Evolutionary conservation across 2,888 invertebrate species (phyloP), one percentile per base, ranked within the genome.

Genomic region (Diaperis boleti): DNA sequence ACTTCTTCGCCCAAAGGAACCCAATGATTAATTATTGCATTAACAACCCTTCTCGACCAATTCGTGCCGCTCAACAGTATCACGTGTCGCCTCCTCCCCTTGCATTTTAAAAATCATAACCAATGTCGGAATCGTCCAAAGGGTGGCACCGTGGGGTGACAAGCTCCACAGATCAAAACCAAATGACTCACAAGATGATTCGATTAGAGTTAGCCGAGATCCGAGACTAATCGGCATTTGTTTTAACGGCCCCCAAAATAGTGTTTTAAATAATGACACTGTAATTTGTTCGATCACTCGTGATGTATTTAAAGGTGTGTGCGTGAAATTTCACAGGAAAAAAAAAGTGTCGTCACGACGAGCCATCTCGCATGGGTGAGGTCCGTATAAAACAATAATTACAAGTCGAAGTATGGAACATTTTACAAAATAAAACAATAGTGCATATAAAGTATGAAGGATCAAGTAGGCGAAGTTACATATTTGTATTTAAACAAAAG

Each of bases 121-220:
- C 26, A 59, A 59, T 59, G 49, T 50, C 17, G 17, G 20, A 13
- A 41, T 39, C 31, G 17, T 29, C 11, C 4, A 41, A 29, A 18
- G 49, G 59, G 59, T 37, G 17, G 31, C 8, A 3, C 8, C 13
- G n/a, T 13, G 26, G 75, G 76, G 76, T 67, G 75, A 71, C 70
- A 72, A 69, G 75, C 72, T 72, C 65, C 67, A 66, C 69, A 67
- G 75, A 74, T 75, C 74, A 75, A 72, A 75, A 67, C 62, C 50
- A 65, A 73, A 44, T 68, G 57, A 71, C 66, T 74, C 71, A 74
- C 66, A 69, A 71, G 71, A 70, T 73, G 67, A 75, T 73, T 74
- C 57, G 70, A 74, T 75, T 74, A 74, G 68, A 42, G 50, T 61
- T 59, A 54, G 14, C 3, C 15, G 67, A 62, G 64, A 69, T 64